Percentiles rank a stretch among this genome's conserved stretches.
phyloP scores from a whole-genome alignment of 2,888 invertebrate genomes.

The Cancer borealis region DNA sequence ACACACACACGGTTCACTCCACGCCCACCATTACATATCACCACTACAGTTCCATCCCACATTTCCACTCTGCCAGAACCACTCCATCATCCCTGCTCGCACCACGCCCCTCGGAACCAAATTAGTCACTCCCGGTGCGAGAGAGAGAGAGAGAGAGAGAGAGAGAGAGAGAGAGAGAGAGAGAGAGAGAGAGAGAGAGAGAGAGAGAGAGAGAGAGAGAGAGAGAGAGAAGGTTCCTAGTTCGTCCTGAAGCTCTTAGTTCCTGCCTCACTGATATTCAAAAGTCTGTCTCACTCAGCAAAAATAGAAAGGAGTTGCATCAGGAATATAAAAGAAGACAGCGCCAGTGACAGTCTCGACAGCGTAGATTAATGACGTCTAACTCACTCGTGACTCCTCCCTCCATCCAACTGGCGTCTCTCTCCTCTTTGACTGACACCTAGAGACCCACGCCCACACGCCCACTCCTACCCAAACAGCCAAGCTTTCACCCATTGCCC shows the following conservation, averaged over 20 bases:
- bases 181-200: not conserved
- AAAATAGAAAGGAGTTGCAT: not conserved
- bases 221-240: not conserved
- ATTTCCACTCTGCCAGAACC: not conserved
- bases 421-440: not conserved
- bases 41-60: not conserved
- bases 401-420: not conserved
- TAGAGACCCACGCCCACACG: not conserved
- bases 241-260: not conserved
- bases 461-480: not conserved
- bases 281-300: not conserved
- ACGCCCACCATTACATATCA: conserved; percentile 6
- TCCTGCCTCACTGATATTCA: not conserved
- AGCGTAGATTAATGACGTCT: conserved; percentile 46
- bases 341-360: conserved; percentile 16
- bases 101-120: not conserved
- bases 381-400: not conserved
- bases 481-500: not conserved
- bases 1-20: not conserved
- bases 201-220: not conserved
- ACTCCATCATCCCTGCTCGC: not conserved
- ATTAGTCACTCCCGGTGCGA: not conserved
- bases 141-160: not conserved
- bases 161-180: conserved; percentile 16
- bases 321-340: not conserved